A percentile compares a stretch with the other conserved stretches of the same genome.
Conservation (phyloP, 2,113 vertebrate species). For the Ifrita kowaldi region DNA sequence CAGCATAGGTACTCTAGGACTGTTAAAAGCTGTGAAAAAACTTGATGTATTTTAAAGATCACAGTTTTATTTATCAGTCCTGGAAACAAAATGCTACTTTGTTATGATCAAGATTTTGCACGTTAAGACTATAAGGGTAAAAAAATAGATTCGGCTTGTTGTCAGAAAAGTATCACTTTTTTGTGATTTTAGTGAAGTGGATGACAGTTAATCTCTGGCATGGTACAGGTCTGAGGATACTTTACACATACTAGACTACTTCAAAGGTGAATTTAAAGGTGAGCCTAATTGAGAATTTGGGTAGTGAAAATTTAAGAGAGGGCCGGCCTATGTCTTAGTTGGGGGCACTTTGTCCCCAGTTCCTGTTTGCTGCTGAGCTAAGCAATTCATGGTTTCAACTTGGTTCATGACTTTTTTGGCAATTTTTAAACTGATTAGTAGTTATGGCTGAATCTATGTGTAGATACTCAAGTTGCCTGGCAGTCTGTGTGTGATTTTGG, state of each 20-base stretch:
- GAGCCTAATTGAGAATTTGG: background rate
- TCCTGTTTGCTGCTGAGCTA: background rate
- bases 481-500: background rate
- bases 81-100: background rate
- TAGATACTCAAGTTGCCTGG: background rate
- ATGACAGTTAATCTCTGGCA: background rate
- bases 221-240: background rate
- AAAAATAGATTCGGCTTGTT: background rate
- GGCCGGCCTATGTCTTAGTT: background rate
- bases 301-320: background rate
- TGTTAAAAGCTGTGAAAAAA: background rate
- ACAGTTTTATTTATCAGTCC: background rate
- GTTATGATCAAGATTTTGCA: background rate
- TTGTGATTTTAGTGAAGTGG: background rate
- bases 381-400: background rate
- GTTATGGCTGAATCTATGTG: background rate
- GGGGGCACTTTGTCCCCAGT: background rate
- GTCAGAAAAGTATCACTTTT: background rate
- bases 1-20: background rate
- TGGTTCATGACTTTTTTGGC: background rate
- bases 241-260: background rate
- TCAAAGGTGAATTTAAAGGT: background rate
- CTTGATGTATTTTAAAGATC: background rate
- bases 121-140: background rate
- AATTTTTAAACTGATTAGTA: background rate